A percentile compares a stretch with the other conserved stretches of the same genome.
Conservation (phyloP, 1,140 invertebrate genomes). For the Drosophila rufa region DNA sequence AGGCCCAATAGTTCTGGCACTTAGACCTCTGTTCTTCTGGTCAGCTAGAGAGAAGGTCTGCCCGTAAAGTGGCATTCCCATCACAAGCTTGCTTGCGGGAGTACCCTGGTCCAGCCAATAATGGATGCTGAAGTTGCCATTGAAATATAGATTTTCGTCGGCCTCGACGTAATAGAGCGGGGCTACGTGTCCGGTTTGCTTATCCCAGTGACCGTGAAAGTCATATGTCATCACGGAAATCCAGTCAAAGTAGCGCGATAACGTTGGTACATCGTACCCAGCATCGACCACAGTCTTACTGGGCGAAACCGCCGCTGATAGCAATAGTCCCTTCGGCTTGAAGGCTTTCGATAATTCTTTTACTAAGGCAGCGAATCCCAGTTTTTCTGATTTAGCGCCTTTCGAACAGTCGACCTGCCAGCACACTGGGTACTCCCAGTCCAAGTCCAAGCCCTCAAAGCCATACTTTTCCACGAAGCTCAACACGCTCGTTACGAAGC, state of each 20-base stretch:
- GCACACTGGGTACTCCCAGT: slow-evolving; percentile 93
- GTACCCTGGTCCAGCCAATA: slow-evolving; percentile 93
- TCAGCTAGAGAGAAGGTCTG: slow-evolving; percentile 92
- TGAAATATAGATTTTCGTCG: slow-evolving; percentile 91
- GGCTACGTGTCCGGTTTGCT: slow-evolving; percentile 94
- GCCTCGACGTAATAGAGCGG: slow-evolving; percentile 91
- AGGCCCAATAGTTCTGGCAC: slow-evolving; percentile 90
- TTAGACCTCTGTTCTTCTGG: slow-evolving; percentile 88
- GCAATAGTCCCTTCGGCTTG: slow-evolving; percentile 88
- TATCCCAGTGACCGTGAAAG: slow-evolving; percentile 96
- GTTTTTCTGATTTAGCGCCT: slow-evolving; percentile 91
- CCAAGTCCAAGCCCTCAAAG: slow-evolving; percentile 94
- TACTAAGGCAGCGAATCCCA: slow-evolving; percentile 90
- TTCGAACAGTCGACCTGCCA: slow-evolving; percentile 92
- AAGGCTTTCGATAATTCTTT: slow-evolving; percentile 90
- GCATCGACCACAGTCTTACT: slow-evolving; percentile 92
- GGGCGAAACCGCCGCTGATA: slow-evolving; percentile 94
- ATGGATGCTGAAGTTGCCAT: slow-evolving; percentile 92
- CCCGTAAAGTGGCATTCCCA: slow-evolving; percentile 94
- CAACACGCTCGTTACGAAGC: slow-evolving; percentile 91
- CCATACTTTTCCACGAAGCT: slow-evolving; percentile 92
- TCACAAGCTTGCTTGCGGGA: slow-evolving; percentile 90
- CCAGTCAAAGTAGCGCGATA: slow-evolving; percentile 92
- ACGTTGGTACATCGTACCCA: slow-evolving; percentile 91
- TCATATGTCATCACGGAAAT: slow-evolving; percentile 97